Evolutionary conservation across 2,888 invertebrate species (phyloP).

Genomic region (Drosophila bunnanda): DNA sequence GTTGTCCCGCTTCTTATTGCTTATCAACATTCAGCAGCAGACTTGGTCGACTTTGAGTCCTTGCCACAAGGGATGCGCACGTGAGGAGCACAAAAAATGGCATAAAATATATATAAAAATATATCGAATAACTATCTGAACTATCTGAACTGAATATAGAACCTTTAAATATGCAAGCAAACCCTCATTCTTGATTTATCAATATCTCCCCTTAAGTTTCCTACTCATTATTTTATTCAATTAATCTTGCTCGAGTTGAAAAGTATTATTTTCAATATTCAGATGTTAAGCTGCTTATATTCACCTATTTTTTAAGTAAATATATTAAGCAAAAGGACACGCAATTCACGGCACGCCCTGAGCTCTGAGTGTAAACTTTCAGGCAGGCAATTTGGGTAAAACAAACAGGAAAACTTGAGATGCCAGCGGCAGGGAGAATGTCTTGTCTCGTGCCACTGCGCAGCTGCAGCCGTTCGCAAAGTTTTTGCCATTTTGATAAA

Average conservation of each 20-base stretch:
- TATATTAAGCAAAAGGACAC: not conserved
- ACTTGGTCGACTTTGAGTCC: conserved; percentile 8
- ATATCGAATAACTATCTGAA: no score
- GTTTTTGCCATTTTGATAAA: conserved; percentile 62
- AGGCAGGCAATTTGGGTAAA: conserved; percentile 37
- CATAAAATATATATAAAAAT: not conserved
- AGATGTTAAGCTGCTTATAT: not conserved
- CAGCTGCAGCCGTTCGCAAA: conserved; percentile 59
- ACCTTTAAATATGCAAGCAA: not conserved
- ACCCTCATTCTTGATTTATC: no score
- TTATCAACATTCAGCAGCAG: conserved; percentile 48
- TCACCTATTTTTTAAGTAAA: not conserved
- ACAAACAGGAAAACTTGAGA: conserved; percentile 40
- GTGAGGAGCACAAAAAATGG: conserved; percentile 10
- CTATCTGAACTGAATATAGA: no score
- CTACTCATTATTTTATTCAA: no score
- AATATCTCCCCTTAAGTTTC: not conserved
- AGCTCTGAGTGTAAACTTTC: conserved; percentile 17
- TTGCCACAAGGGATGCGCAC: conserved; percentile 8
- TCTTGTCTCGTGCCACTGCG: conserved; percentile 52
- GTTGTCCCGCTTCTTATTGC: conserved; percentile 29
- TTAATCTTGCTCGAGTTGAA: no score
- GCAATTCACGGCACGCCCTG: conserved; percentile 5
- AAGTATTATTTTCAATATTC: not conserved
- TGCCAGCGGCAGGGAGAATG: conserved; percentile 36